Evolutionary conservation across 2,797 vertebrate genomes (phyloP), one percentile per base, ranked within the genome.

Genomic region (Enteromius thamalakanensis): DNA sequence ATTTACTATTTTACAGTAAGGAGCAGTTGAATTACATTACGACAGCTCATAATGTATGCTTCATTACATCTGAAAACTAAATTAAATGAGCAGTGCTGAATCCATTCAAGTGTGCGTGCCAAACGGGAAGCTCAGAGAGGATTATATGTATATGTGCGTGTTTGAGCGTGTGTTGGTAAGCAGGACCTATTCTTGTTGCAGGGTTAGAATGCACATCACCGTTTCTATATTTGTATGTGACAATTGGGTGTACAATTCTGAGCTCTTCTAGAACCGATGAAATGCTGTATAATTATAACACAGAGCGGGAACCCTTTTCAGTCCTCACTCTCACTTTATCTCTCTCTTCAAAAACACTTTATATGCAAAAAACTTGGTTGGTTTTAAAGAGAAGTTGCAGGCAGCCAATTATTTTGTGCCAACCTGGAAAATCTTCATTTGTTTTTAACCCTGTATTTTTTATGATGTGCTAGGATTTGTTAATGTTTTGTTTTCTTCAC

Each of bases 231-330:
- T 81, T 84, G 70, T 79, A 72, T 60, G 76, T 70, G 80, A 83
- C 58, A 85, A 83, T 83, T 87, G 84, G 77, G 81, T 79, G 65
- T 71, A 78, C 53, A 26, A 69, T 87, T 84, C 87, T 80, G 69
- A 89, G 85, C 11, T 34, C 87, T 78, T 88, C 76, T 77, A 83
- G 82, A 85, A 74, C 79, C 84, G 51, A 2, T 62, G 67, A 84
- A 84, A 64, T 60, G 19, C 55, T 42, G 62, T 76, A 53, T 82
- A 80, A 72, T 76, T 85, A 83, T 76, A 80, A 69, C 67, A 62
- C 58, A 58, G 75, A 60, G 65, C 58, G 90, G 65, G 21, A 71
- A 80, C 68, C 21, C 10, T 19, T 15, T 51, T 67, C 9, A 29
- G 45, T 67, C 45, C 53, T 40, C 45, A 67, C 19, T 71, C 68